phyloP scores from a whole-genome alignment of 35 echinoderm and acorn worm species.

The Lytechinus variegatus region DNA sequence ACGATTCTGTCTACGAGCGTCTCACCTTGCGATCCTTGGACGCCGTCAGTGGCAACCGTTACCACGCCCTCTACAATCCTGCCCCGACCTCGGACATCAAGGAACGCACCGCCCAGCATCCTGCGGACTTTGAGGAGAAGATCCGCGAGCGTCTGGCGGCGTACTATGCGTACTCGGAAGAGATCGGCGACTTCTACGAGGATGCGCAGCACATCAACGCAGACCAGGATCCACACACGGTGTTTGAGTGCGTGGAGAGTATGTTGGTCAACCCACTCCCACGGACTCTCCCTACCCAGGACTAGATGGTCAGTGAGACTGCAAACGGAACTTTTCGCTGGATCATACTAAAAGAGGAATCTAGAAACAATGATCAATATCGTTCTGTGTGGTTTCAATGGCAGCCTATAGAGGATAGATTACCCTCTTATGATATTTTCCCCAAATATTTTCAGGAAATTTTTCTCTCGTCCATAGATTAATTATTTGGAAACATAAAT shows the following conservation, averaged over 20 bases:
- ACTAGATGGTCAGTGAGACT: neutral
- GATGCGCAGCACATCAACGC: constrained; percentile 94
- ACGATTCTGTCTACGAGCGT: constrained; percentile 95
- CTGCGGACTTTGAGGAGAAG: constrained; percentile 72
- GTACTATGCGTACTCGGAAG: constrained; percentile 91
- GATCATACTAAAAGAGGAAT: neutral
- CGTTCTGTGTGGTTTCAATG: neutral
- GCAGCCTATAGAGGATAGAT: neutral
- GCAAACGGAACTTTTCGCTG: neutral
- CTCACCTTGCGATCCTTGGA: constrained; percentile 88
- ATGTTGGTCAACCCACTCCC: constrained; percentile 96
- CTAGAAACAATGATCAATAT: neutral
- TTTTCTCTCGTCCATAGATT: neutral
- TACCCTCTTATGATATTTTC: neutral
- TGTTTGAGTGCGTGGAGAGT: constrained; percentile 94
- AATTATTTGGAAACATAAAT: neutral
- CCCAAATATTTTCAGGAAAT: neutral
- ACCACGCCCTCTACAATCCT: constrained; percentile 95
- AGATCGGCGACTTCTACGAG: constrained; percentile 92
- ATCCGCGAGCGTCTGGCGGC: constrained; percentile 76
- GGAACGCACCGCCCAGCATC: constrained; percentile 76
- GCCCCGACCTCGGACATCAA: constrained; percentile 85
- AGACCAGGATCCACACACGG: constrained; percentile 95
- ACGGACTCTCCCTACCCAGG: constrained; percentile 62
- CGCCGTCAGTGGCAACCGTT: constrained; percentile 77